phyloP scores from a whole-genome alignment of 2,113 vertebrate genomes.

The Sylvia atricapilla region DNA sequence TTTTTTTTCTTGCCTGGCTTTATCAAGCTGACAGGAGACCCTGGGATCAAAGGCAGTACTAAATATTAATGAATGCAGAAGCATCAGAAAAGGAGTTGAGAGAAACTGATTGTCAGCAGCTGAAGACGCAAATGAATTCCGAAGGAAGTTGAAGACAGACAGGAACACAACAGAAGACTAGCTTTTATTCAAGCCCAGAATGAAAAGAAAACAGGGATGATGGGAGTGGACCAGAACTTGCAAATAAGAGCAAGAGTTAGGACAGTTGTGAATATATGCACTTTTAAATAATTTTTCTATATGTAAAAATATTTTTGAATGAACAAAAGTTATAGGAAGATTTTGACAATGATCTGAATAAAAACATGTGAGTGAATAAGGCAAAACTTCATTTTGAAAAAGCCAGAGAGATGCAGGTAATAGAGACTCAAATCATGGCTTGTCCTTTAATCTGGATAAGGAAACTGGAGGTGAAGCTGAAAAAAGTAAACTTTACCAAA shows the following conservation, averaged over 20 bases:
- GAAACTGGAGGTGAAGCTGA: background rate
- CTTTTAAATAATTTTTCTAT: background rate
- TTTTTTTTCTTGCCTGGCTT: background rate
- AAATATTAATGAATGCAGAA: slow-evolving; percentile 28
- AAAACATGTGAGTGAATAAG: background rate
- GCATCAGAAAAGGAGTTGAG: background rate
- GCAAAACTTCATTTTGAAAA: background rate
- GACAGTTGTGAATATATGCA: background rate
- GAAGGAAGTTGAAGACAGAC: background rate
- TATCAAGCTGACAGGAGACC: background rate
- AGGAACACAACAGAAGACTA: background rate
- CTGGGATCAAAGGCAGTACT: slow-evolving; percentile 11
- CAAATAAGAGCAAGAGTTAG: background rate
- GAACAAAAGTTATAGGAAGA: background rate
- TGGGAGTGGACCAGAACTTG: background rate
- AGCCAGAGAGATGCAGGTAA: background rate
- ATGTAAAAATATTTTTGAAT: background rate
- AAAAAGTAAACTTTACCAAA: background rate
- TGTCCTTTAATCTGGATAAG: background rate
- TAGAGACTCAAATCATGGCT: background rate
- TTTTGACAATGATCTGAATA: background rate
- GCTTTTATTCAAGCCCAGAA: background rate
- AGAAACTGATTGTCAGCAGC: background rate
- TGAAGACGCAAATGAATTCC: background rate
- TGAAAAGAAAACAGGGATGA: background rate